These are phyloP conservation scores for Panagrolaimus sp. DNA, from an alignment of 1,140 invertebrate species.

Conservation along the genomic window DNA sequence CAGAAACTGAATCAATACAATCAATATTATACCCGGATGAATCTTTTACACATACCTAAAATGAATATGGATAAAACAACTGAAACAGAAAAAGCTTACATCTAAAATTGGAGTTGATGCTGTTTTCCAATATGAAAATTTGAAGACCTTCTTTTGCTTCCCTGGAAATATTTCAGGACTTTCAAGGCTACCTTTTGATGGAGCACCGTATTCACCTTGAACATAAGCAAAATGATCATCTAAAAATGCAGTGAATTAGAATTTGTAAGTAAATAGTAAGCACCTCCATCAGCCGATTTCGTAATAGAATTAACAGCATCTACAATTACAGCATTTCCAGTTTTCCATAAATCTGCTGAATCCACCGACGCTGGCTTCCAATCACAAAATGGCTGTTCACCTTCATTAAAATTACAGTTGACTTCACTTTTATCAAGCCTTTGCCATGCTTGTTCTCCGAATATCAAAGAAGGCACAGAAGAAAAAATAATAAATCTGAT, in stretches of 20 bases:
- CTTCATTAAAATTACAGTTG: too few species aligned
- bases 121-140: slow-evolving; percentile 27
- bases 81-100: slow-evolving; percentile 9
- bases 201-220: slow-evolving; percentile 15
- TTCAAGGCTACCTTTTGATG: slow-evolving; percentile 22
- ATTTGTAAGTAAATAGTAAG: not conserved
- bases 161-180: slow-evolving; percentile 16
- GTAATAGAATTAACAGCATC: slow-evolving; percentile 25
- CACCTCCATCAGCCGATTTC: slow-evolving; percentile 19
- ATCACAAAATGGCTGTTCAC: not conserved
- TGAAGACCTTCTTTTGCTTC: slow-evolving; percentile 9
- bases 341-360: slow-evolving; percentile 19
- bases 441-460: too few species aligned
- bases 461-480: too few species aligned
- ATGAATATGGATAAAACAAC: not conserved
- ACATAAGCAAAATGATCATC: slow-evolving; percentile 31
- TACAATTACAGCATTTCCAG: slow-evolving; percentile 24
- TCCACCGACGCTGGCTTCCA: slow-evolving; percentile 9
- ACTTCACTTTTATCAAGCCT: too few species aligned
- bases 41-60: slow-evolving; percentile 18
- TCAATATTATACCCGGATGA: slow-evolving; percentile 1
- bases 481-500: too few species aligned
- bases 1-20: slow-evolving; percentile 28
- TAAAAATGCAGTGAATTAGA: not conserved
- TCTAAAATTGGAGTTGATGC: slow-evolving; percentile 25